A percentile compares a stretch with the other conserved stretches of the same genome.
Evolutionary conservation across 1,140 invertebrate genomes (phyloP).

Genomic region (Eulimnadia texana): DNA sequence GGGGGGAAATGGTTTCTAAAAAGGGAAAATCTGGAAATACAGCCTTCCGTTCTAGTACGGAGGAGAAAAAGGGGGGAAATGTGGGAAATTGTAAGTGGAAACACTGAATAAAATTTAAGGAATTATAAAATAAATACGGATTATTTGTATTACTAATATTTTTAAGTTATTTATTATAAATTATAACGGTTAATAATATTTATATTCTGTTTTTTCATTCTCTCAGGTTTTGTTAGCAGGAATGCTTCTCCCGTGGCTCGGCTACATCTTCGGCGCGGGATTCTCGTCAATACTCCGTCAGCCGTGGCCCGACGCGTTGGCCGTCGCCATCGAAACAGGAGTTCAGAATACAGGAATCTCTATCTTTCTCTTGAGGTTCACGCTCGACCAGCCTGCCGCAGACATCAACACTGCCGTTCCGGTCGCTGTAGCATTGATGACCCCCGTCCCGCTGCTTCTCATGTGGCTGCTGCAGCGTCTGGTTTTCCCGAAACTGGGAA

Average conservation of each 20-base stretch:
- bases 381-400: slow-evolving; percentile 51
- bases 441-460: slow-evolving; percentile 63
- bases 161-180: neutral
- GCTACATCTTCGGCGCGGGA: slow-evolving; percentile 59
- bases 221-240: slow-evolving; percentile 63
- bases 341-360: slow-evolving; percentile 89
- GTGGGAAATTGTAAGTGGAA: no score
- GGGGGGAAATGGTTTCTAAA: no score
- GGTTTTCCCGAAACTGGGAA: neutral
- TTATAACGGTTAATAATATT: neutral
- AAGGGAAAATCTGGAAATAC: no score
- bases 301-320: slow-evolving; percentile 49
- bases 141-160: neutral
- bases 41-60: no score
- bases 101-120: no score
- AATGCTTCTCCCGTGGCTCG: slow-evolving; percentile 69
- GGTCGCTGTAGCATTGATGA: slow-evolving; percentile 81
- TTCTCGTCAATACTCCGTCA: slow-evolving; percentile 44
- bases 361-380: slow-evolving; percentile 62
- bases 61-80: no score
- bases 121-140: neutral
- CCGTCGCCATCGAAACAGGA: slow-evolving; percentile 87
- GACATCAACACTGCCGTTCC: slow-evolving; percentile 78
- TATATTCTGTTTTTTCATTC: neutral
- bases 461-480: slow-evolving; percentile 22